phyloP scores from a whole-genome alignment of 64 coral and sea anemone genomes.

The Montipora cactus region DNA sequence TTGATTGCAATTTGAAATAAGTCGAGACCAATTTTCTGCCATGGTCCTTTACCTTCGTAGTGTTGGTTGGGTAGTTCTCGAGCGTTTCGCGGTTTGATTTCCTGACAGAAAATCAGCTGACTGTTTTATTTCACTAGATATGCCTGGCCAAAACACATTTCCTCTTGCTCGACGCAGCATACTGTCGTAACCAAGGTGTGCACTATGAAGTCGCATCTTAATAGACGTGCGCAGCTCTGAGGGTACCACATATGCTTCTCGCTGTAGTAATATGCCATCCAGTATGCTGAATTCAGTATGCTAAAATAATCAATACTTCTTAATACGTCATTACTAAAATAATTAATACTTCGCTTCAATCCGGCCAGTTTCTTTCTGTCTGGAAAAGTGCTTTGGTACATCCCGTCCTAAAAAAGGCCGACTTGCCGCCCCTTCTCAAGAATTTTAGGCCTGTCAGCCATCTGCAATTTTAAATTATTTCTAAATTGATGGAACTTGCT shows the following conservation, averaged over 20 bases:
- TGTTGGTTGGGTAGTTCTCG: background rate
- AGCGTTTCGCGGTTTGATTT: conserved; percentile 2
- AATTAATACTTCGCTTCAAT: too few relatives aligned
- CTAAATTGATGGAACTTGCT: too few relatives aligned
- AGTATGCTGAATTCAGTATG: too few relatives aligned
- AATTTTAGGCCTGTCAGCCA: too few relatives aligned
- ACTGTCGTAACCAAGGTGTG: background rate
- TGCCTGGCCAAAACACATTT: background rate
- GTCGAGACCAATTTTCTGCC: conserved; percentile 24
- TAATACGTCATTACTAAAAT: too few relatives aligned
- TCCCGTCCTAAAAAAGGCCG: too few relatives aligned
- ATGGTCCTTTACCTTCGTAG: background rate
- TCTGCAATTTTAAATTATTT: too few relatives aligned
- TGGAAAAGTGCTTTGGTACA: too few relatives aligned
- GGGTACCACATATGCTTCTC: background rate
- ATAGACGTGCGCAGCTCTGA: background rate
- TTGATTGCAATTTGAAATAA: background rate
- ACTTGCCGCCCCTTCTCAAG: too few relatives aligned
- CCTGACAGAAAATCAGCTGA: background rate
- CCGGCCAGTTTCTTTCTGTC: too few relatives aligned
- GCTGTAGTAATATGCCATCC: background rate
- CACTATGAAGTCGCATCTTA: too few relatives aligned
- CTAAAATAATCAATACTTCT: too few relatives aligned
- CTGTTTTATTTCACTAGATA: background rate
- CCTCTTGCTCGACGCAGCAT: background rate